Evolutionary conservation across 1,140 invertebrate species (phyloP), one percentile per base, ranked within the genome.

Genomic region (Bursaphelenchus mucronatus): DNA sequence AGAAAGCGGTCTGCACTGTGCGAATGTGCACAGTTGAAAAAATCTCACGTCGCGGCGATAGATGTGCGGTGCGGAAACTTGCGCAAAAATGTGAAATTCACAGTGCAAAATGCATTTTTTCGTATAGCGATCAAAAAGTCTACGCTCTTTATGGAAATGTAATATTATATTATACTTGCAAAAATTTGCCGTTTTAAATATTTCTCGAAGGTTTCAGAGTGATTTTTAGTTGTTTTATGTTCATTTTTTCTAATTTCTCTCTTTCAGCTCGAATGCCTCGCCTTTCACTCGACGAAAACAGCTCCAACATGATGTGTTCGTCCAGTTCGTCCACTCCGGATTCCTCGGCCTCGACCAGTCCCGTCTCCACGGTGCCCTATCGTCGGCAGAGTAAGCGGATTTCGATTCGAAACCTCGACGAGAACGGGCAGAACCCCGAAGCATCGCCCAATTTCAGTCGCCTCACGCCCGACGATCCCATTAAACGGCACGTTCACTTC

Each of bases 231-330:
- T 30, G 1, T 30, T 30, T 30, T 30, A 5, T 30, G 5, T 3
- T 30, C 30, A 30, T 30, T 30, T 39, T 39, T 52, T 52, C 19
- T 30, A 52, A 30, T 52, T 21, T n/a, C 41, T 21, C 21, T 57
- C 8, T 56, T 57, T 57, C 39, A 57, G 55, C 55, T 57, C 55
- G 55, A 21, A 45, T 57, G 10, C 43, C 19, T 45, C 55, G 55
- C 19, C 39, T 57, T 15, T 57, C 55, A 10, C 46, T 40, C 39
- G 43, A 40, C 19, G 55, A 44, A 11, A 44, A 57, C 55, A 57
- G 5, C 30, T 30, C 30, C 30, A 30, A 30, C 30, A 30, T 30
- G 30, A 30, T 30, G 2, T 30, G 30, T 5, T 30, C 30, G 2
- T 30, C 30, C 30, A 30, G 2, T 30, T 30, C 30, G 30, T 30